phyloP scores from a whole-genome alignment of 2,113 vertebrate species.

The Lampris megalopsis region DNA sequence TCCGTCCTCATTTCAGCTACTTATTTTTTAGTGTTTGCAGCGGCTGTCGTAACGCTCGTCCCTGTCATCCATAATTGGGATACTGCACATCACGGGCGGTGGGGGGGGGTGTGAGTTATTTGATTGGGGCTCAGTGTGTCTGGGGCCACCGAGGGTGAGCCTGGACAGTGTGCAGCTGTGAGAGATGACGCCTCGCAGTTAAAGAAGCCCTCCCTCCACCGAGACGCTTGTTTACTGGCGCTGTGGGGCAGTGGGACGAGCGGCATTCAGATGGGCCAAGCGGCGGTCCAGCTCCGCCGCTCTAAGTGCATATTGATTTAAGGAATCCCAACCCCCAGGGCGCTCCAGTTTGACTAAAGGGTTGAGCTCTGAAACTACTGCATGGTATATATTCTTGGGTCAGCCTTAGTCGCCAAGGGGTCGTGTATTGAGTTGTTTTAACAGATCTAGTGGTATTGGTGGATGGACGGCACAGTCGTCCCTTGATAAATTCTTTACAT shows the following conservation, averaged over 20 bases:
- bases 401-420: slow-evolving; percentile 26
- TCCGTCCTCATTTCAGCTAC: slow-evolving; percentile 7
- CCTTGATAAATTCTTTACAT: no score
- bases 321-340: slow-evolving; percentile 23
- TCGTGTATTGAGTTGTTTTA: slow-evolving; percentile 52
- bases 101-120: not conserved
- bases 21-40: not conserved
- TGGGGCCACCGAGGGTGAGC: slow-evolving; percentile 12
- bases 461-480: slow-evolving; percentile 1
- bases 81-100: not conserved
- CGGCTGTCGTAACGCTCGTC: slow-evolving; percentile 11
- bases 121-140: slow-evolving; percentile 2
- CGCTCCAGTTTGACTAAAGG: slow-evolving; percentile 25
- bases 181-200: slow-evolving; percentile 20
- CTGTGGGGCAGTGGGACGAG: slow-evolving; percentile 8
- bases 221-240: slow-evolving; percentile 18
- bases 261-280: slow-evolving; percentile 12
- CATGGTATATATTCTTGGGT: slow-evolving; percentile 28
- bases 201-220: not conserved
- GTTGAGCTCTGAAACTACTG: slow-evolving; percentile 14
- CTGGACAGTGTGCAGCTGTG: slow-evolving; percentile 21
- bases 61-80: not conserved
- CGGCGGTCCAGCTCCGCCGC: slow-evolving; percentile 12
- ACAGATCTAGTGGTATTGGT: slow-evolving; percentile 28
- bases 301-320: slow-evolving; percentile 39